These are phyloP conservation scores for Eupsilia transversa DNA, from an alignment of 2,888 invertebrate genomes.

Conservation along the genomic window DNA sequence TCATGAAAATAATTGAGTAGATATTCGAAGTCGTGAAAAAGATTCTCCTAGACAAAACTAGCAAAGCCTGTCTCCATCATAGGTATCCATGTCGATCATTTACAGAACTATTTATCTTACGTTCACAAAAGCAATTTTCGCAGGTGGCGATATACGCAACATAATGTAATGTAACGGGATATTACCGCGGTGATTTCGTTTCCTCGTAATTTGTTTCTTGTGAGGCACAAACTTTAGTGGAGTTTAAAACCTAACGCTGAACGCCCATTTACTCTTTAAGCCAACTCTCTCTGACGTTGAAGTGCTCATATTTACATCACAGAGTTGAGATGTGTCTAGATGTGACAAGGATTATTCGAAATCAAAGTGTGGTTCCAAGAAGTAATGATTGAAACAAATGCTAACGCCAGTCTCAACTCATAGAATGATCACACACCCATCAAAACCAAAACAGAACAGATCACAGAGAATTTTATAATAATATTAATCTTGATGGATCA, in stretches of 20 bases:
- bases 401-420: not conserved
- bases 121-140: conserved; percentile 30
- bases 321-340: conserved; percentile 70
- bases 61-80: too few relatives aligned
- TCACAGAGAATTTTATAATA: not conserved
- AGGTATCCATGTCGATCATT: conserved; percentile 5
- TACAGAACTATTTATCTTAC: conserved; percentile 23
- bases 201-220: conserved; percentile 86
- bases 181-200: conserved; percentile 80
- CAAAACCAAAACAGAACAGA: not conserved
- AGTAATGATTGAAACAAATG: not conserved
- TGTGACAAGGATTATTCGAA: conserved; percentile 7
- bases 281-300: conserved; percentile 79
- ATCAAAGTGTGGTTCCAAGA: not conserved
- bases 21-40: not conserved
- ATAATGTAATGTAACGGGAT: conserved; percentile 55
- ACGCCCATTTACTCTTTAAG: conserved; percentile 85
- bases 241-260: conserved; percentile 85
- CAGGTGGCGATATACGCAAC: conserved; percentile 53
- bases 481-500: not conserved
- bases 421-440: too few relatives aligned
- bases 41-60: not conserved
- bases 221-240: conserved; percentile 81
- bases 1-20: conserved; percentile 1
- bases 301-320: conserved; percentile 79